Evolutionary conservation across 1,140 invertebrate species (phyloP).

Genomic region (Pseudomyrmex sp.): DNA sequence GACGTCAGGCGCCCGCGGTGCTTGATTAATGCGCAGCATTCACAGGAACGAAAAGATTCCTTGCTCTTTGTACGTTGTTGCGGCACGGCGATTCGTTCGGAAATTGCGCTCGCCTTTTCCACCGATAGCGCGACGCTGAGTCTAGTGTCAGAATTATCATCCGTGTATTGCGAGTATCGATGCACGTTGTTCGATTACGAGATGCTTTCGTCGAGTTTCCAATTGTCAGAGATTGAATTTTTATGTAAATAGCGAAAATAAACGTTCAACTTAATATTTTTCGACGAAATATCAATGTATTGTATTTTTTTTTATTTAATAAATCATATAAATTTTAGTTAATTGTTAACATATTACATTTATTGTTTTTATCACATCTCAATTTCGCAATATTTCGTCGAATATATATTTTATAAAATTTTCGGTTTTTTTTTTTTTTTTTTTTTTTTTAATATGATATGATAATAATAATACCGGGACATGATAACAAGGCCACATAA

Average conservation of each 20-base stretch:
- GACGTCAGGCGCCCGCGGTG: conserved; percentile 84
- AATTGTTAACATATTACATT: too few species aligned
- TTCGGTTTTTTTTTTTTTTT: too few species aligned
- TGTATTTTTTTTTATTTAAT: too few species aligned
- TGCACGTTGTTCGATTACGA: background rate
- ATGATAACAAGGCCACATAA: background rate
- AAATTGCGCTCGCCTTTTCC: conserved; percentile 59
- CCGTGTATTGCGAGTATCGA: conserved; percentile 16
- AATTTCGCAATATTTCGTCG: too few species aligned
- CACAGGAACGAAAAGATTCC: conserved; percentile 82
- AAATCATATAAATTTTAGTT: too few species aligned
- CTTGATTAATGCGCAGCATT: conserved; percentile 84
- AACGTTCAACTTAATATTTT: background rate
- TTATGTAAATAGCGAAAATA: too few species aligned
- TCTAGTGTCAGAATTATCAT: conserved; percentile 39
- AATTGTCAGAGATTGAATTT: background rate
- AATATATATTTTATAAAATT: too few species aligned
- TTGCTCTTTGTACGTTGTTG: conserved; percentile 78
- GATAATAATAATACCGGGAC: conserved; percentile 17
- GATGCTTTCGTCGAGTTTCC: background rate
- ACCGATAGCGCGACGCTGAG: background rate
- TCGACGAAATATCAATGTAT: too few species aligned
- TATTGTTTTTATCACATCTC: too few species aligned
- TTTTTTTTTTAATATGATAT: background rate
- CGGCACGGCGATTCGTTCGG: conserved; percentile 42